phyloP scores from a whole-genome alignment of 2,113 vertebrate species.

The Ifrita kowaldi region DNA sequence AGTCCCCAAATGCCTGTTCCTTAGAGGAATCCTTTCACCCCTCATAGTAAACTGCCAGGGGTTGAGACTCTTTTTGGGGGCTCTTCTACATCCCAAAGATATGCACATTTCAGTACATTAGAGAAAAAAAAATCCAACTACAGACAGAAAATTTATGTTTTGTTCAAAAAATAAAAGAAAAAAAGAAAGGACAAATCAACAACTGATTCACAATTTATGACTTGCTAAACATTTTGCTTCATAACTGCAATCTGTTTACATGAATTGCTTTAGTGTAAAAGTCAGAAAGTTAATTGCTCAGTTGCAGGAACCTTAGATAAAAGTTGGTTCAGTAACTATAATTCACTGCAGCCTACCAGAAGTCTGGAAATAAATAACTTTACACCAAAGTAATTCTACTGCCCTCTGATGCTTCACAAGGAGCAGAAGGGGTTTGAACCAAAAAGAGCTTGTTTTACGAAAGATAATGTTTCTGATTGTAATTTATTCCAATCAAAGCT shows the following conservation, averaged over 20 bases:
- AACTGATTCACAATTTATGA: constrained; percentile 6
- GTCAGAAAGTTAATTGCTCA: constrained; percentile 65
- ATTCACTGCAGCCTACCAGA: constrained; percentile 46
- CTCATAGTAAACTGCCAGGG: not conserved
- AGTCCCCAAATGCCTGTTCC: not conserved
- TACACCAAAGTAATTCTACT: not conserved
- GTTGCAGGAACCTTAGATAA: constrained; percentile 56
- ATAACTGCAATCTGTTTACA: constrained; percentile 64
- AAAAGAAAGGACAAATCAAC: not conserved
- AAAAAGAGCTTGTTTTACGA: not conserved
- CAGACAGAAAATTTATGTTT: constrained; percentile 6
- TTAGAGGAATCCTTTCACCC: not conserved
- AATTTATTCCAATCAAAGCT: not conserved
- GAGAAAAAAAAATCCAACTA: not conserved
- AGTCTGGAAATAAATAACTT: constrained; percentile 34
- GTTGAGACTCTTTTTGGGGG: not conserved
- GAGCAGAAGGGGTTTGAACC: not conserved
- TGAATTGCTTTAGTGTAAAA: constrained; percentile 24
- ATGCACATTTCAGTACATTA: not conserved
- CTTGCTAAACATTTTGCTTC: constrained; percentile 62
- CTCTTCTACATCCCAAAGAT: not conserved
- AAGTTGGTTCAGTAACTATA: constrained; percentile 51
- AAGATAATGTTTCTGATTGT: not conserved
- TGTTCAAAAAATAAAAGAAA: not conserved
- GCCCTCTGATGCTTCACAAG: not conserved